Evolutionary conservation across 2,113 vertebrate genomes (phyloP).

Genomic region (Nothoprocta pentlandii): DNA sequence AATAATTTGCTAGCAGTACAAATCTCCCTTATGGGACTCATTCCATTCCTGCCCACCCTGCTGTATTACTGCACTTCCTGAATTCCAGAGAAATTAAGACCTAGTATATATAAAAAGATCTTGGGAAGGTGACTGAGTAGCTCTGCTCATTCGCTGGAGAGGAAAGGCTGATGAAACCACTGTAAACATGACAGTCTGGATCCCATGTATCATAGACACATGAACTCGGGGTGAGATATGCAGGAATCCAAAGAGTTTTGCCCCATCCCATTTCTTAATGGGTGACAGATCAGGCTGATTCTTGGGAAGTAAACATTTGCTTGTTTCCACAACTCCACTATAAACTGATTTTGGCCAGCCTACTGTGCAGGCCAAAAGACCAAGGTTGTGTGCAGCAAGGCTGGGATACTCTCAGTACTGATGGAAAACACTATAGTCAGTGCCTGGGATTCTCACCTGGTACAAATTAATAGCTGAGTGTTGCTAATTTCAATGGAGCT

Average conservation of each 20-base stretch:
- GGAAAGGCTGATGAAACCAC: not conserved
- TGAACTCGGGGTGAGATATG: not conserved
- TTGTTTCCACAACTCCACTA: not conserved
- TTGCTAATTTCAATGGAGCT: not conserved
- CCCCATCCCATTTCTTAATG: not conserved
- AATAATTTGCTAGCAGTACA: slow-evolving; percentile 30
- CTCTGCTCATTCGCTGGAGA: not conserved
- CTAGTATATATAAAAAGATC: slow-evolving; percentile 56
- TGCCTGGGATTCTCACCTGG: not conserved
- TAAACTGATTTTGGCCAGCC: not conserved
- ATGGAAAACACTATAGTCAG: not conserved
- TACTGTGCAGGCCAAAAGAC: not conserved
- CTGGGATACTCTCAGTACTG: not conserved
- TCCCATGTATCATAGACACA: not conserved
- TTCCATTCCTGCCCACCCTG: slow-evolving; percentile 65
- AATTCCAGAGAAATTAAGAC: slow-evolving; percentile 64
- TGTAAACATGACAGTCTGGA: not conserved
- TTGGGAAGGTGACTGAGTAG: slow-evolving; percentile 53
- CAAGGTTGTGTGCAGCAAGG: not conserved
- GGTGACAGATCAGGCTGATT: not conserved
- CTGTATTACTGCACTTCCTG: slow-evolving; percentile 53
- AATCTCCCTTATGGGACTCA: slow-evolving; percentile 62
- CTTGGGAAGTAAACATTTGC: slow-evolving; percentile 18
- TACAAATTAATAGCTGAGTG: not conserved
- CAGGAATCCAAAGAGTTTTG: not conserved